These are phyloP conservation scores for Halichoeres trimaculatus DNA, from an alignment of 2,113 vertebrate genomes.

Conservation along the genomic window DNA sequence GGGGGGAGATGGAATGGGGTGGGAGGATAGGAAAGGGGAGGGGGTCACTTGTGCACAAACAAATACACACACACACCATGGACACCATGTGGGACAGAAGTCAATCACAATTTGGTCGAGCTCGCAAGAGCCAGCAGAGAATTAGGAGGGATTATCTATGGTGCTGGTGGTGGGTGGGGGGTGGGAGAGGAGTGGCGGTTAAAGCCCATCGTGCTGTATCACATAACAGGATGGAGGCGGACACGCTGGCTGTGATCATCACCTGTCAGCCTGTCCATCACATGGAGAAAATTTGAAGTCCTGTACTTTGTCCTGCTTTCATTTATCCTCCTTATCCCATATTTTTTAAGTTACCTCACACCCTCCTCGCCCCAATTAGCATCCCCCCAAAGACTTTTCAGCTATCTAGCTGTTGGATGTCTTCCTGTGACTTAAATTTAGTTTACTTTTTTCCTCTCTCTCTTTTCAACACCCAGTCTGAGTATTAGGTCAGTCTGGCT, in stretches of 20 bases:
- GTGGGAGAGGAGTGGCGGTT: conserved; percentile 10
- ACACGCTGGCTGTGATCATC: conserved; percentile 18
- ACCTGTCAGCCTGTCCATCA: conserved; percentile 18
- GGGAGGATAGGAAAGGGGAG: conserved; percentile 17
- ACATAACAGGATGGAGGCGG: conserved; percentile 50
- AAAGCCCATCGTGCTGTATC: conserved; percentile 59
- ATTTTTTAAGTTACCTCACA: neutral
- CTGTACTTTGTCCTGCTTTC: neutral
- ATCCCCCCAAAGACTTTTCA: neutral
- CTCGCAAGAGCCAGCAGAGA: conserved; percentile 71
- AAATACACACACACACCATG: conserved; percentile 27
- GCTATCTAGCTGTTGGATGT: neutral
- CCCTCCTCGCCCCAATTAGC: neutral
- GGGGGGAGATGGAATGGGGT: conserved; percentile 1
- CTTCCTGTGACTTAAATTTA: neutral
- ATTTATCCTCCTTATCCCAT: neutral
- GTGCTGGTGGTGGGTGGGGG: conserved; percentile 2
- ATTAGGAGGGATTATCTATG: conserved; percentile 82
- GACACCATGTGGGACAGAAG: conserved; percentile 69
- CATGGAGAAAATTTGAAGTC: too few species aligned
- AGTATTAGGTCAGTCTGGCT: conserved; percentile 17
- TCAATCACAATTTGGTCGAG: conserved; percentile 81
- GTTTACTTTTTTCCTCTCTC: neutral
- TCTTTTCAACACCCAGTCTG: neutral
- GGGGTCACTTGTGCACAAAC: conserved; percentile 40